Percentiles rank a stretch among this genome's conserved stretches.
These are phyloP conservation scores for Brachionus manjavacas DNA, from an alignment of 1,140 invertebrate genomes.

Conservation along the genomic window DNA sequence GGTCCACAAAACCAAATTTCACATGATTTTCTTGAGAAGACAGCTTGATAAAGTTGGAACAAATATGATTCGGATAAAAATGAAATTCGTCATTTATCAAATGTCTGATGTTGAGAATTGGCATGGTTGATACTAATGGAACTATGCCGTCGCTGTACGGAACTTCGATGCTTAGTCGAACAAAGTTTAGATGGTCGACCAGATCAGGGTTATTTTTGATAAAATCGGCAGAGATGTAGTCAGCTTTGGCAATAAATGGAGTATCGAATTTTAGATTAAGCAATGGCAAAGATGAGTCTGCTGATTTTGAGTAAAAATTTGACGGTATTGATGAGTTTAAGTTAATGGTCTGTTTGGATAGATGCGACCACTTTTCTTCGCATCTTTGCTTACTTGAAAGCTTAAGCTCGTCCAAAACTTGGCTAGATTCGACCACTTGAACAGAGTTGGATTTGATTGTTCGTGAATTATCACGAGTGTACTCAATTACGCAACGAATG, in stretches of 20 bases:
- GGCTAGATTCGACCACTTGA: not conserved
- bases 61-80: conserved; percentile 56
- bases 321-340: not conserved
- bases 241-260: conserved; percentile 51
- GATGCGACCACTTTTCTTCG: not conserved
- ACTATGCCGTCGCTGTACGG: conserved; percentile 60
- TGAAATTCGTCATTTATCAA: conserved; percentile 55
- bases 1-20: conserved; percentile 51
- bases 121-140: conserved; percentile 59
- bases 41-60: conserved; percentile 58
- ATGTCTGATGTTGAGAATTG: conserved; percentile 57
- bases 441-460: conserved; percentile 34
- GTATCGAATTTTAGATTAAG: conserved; percentile 45
- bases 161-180: conserved; percentile 58
- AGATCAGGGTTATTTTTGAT: conserved; percentile 54
- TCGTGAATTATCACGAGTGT: not conserved
- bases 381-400: not conserved
- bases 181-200: conserved; percentile 55
- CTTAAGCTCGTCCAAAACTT: not conserved
- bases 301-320: not conserved
- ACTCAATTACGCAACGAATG: conserved; percentile 21
- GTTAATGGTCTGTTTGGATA: not conserved
- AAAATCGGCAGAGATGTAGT: conserved; percentile 58
- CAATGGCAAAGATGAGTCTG: not conserved
- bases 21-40: conserved; percentile 45